Conservation (phyloP, 2,888 invertebrate genomes). For the Lasioglossum morio region DNA sequence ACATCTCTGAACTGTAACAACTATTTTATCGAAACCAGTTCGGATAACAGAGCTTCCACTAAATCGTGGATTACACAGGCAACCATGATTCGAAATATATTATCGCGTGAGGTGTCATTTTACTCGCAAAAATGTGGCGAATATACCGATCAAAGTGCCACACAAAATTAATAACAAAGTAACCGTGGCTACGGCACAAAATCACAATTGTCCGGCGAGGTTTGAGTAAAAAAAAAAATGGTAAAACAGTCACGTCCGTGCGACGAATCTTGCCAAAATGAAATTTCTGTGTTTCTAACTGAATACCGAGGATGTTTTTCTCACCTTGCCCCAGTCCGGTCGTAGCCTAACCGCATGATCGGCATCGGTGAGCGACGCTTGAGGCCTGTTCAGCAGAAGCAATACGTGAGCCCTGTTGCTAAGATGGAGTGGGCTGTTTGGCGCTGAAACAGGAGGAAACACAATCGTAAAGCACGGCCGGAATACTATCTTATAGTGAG, state of each 20-base stretch:
- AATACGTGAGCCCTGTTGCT: slow-evolving; percentile 88
- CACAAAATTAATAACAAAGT: background rate
- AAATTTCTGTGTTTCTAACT: background rate
- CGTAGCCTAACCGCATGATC: slow-evolving; percentile 87
- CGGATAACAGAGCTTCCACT: background rate
- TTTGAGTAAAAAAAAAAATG: background rate
- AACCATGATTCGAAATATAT: background rate
- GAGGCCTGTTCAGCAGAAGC: slow-evolving; percentile 87
- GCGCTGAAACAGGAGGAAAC: slow-evolving; percentile 85
- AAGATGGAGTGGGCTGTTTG: slow-evolving; percentile 88
- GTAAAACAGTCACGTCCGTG: background rate
- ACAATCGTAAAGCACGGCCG: slow-evolving; percentile 48
- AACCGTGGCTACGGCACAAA: background rate
- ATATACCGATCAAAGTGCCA: background rate
- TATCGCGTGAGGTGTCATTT: too few relatives aligned
- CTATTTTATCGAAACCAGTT: background rate
- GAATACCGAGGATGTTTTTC: slow-evolving; percentile 40
- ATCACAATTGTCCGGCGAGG: background rate
- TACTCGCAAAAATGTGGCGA: background rate
- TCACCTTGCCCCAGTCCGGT: slow-evolving; percentile 90
- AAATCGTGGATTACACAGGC: background rate
- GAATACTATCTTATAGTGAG: slow-evolving; percentile 28
- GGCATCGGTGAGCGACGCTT: slow-evolving; percentile 89
- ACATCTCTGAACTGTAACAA: too few relatives aligned
- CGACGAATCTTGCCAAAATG: background rate